Conservation (phyloP, 2,113 vertebrate species). For the Melozone crissalis region DNA sequence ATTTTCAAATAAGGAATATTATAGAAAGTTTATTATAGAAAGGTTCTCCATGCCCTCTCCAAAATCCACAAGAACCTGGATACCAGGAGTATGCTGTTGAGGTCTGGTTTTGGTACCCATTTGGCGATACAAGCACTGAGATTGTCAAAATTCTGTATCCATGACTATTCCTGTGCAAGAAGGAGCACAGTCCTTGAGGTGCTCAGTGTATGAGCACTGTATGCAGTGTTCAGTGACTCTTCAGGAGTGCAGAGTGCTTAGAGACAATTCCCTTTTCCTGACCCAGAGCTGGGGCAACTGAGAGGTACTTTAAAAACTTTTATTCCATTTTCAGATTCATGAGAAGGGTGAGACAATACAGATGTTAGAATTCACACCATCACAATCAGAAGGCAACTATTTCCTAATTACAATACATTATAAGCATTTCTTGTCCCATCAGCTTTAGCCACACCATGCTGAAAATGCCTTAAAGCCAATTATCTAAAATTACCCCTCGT, state of each 20-base stretch:
- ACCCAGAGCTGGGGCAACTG: neutral
- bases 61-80: neutral
- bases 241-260: neutral
- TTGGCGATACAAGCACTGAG: neutral
- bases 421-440: neutral
- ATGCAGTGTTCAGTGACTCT: neutral
- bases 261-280: neutral
- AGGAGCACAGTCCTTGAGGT: neutral
- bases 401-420: neutral
- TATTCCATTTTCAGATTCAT: neutral
- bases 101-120: neutral
- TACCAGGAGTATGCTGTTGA: rapidly evolving
- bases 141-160: neutral
- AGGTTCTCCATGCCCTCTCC: rapidly evolving
- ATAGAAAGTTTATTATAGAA: too few species aligned
- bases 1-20: neutral
- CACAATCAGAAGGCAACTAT: neutral
- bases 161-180: neutral
- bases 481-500: neutral
- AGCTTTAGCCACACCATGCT: neutral
- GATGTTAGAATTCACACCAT: neutral
- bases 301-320: neutral
- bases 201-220: neutral
- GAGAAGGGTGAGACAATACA: neutral
- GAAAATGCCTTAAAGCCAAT: neutral